A percentile compares a stretch with the other conserved stretches of the same genome.
Conservation (phyloP, 2,797 vertebrate species). For the Holocentrus rufus region DNA sequence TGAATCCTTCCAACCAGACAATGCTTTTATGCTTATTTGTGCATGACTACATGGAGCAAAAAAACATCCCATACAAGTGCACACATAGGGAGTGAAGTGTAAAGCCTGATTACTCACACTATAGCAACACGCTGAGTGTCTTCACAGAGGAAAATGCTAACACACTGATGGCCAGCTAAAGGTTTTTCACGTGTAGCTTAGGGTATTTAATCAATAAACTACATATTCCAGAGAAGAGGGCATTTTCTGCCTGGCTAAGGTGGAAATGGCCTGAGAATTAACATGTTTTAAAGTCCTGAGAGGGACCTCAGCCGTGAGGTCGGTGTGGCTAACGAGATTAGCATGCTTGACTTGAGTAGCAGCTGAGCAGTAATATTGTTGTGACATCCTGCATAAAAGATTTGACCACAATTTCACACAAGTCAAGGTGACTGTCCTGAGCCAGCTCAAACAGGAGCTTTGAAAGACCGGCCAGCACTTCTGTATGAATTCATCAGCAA, state of each 20-base stretch:
- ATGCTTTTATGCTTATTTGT: background rate
- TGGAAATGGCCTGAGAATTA: slow-evolving; percentile 65
- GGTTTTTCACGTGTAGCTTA: slow-evolving; percentile 19
- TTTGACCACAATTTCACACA: slow-evolving; percentile 51
- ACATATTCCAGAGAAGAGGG: slow-evolving; percentile 35
- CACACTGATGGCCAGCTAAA: slow-evolving; percentile 24
- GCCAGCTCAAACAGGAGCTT: slow-evolving; percentile 1
- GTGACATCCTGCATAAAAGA: slow-evolving; percentile 61
- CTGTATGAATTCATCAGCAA: too few species aligned
- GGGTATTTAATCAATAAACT: slow-evolving; percentile 45
- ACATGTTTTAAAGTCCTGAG: slow-evolving; percentile 61
- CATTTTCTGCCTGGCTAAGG: slow-evolving; percentile 64
- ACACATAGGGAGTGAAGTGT: background rate
- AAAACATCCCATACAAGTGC: background rate
- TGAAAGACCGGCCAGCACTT: background rate
- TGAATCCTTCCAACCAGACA: too few species aligned
- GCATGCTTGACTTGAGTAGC: slow-evolving; percentile 63
- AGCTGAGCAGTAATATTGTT: slow-evolving; percentile 68
- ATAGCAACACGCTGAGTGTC: slow-evolving; percentile 9
- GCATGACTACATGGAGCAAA: background rate
- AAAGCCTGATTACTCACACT: slow-evolving; percentile 15
- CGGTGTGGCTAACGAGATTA: slow-evolving; percentile 63
- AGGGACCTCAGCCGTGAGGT: slow-evolving; percentile 55
- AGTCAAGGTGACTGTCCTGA: slow-evolving; percentile 49
- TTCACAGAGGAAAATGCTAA: slow-evolving; percentile 10